Base-by-base conservation (phyloP, 2,797 vertebrate genomes). In the Pempheris klunzingeri region DNA sequence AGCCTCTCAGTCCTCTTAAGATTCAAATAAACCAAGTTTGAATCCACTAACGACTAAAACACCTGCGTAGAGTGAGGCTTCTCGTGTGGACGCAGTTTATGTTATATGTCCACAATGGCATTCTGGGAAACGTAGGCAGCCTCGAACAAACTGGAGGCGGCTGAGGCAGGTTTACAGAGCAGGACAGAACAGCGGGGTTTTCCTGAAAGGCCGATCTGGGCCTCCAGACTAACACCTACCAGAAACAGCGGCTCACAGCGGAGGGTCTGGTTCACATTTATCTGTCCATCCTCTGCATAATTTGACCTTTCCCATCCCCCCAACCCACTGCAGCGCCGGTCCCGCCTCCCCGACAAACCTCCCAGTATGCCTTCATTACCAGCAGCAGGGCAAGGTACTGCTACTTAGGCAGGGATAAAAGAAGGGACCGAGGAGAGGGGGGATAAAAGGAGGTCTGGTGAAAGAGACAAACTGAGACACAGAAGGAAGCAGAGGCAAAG, bases 311-410 rank as follows among this genome's bases (percentile, higher is more conserved):
- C 24, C 81, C 67, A 34, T 43, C 70, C 80, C n/a, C 70, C 70
- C 72, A 52, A 3, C 62, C 63, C 47, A 64, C 65, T 55, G 55
- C 68, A 7, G 1, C n/a, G n/a, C 66, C 82, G 74, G 64, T 78
- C 85, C 89, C 90, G 81, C 90, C 90, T 78, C 74, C 62, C 5
- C 38, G 24, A 18, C 63, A 75, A 88, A 74, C 80, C 78, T 75
- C 82, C 67, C 57, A 71, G 67, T 82, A 85, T 53, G 84, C 86
- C 86, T 86, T 89, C 81, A 87, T 88, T 78, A 89, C 82, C 65
- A 74, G 34, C 65, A 80, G 77, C 76, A 43, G 72, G 26, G 58
- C 52, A 88, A 89, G 87, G 84, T 87, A 87, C 46, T 38, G 71
- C 36, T 63, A 72, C 69, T 86, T 44, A 82, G 78, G 65, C 69